A percentile compares a stretch with the other conserved stretches of the same genome.
phyloP scores from a whole-genome alignment of 2,888 invertebrate genomes.

The Aphidius colemani region DNA sequence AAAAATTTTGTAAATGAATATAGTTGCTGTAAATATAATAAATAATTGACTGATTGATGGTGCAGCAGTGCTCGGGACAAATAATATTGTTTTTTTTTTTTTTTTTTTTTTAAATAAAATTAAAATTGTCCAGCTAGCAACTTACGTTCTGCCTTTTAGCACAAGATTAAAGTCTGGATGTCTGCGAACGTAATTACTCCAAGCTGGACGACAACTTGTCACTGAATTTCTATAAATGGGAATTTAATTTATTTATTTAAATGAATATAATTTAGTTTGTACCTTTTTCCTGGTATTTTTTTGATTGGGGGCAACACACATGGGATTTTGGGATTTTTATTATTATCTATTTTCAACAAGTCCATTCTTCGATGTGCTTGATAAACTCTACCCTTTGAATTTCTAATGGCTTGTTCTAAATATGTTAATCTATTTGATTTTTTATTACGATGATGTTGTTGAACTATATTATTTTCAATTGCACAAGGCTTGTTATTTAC shows the following conservation, averaged over 20 bases:
- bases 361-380: constrained; percentile 31
- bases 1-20: background rate
- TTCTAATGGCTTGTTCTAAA: constrained; percentile 39
- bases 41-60: background rate
- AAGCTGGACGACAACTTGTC: constrained; percentile 47
- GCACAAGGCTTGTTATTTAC: background rate
- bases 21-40: too few relatives aligned
- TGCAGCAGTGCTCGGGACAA: background rate
- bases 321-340: background rate
- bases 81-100: background rate
- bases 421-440: constrained; percentile 19
- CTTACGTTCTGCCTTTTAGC: constrained; percentile 57
- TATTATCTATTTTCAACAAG: background rate
- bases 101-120: too few relatives aligned
- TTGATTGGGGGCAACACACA: background rate
- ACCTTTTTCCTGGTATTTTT: background rate
- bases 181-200: constrained; percentile 53
- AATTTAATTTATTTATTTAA: constrained; percentile 1
- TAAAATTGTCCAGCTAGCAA: constrained; percentile 25
- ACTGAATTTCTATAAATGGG: constrained; percentile 46
- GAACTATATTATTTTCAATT: too few relatives aligned
- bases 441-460: too few relatives aligned
- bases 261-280: background rate
- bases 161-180: constrained; percentile 57
- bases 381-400: constrained; percentile 36